Base-by-base conservation (phyloP, 2,888 invertebrate genomes). In the Blomia tropicalis region DNA sequence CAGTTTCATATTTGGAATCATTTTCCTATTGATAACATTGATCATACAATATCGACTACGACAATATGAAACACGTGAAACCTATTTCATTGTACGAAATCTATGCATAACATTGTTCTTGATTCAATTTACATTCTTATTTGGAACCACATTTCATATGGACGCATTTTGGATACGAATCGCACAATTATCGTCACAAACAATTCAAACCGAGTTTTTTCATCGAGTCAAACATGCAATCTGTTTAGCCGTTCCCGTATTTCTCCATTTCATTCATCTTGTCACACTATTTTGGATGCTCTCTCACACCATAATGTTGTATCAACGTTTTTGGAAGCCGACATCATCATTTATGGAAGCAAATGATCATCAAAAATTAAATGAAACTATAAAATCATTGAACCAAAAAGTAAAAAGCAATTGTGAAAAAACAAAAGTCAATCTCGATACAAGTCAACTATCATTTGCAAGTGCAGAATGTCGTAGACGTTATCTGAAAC, bases 271-370 rank as follows among this genome's bases (percentile, higher is more conserved):
- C 73, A 77, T 82, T 1, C 82, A 84, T 71, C 76, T 84, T 56
- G 79, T 81, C 14, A 80, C 82, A 63, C 79, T 82, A 0, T 79
- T 81, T 72, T 84, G 83, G 83, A 79, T 84, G 66, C 80, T 82
- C 56, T 77, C 81, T 1, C 77, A 82, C 66, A 81, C 81, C 17
- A 79, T 81, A 68, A 80, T 68, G 59, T 54, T 69, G 14, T 66
- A 68, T 19, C 62, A 66, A 41, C 59, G 67, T 17, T 63, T 69
- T n/a, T 64, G 67, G 30, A 81, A 69, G 75, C 78, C 63, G 77
- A 79, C 1, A 67, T 63, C 78, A 79, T 11, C 14, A 27, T 19
- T 27, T 7, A 47, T 19, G 51, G 36, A 36, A 7, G 36, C 7
- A 7, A 11, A 17, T 17, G 17, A 36, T 36, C 7, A 36, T 11